Evolutionary conservation across 2,888 invertebrate genomes (phyloP).

Genomic region (Allophyes oxyacanthae): DNA sequence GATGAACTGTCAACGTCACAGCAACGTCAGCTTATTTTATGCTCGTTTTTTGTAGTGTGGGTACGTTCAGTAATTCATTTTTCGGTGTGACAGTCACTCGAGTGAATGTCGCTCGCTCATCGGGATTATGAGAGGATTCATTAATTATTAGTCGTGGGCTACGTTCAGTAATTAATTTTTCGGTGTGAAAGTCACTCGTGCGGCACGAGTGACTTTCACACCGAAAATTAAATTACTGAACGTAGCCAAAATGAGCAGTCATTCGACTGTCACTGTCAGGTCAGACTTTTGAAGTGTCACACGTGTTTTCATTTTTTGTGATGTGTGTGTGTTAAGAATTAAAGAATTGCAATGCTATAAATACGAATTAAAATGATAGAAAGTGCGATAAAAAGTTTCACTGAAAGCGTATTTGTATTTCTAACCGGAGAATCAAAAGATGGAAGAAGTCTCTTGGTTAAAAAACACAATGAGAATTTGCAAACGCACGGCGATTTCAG

Average conservation of each 20-base stretch:
- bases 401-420: conserved; percentile 63
- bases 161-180: no score
- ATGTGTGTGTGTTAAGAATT: not conserved
- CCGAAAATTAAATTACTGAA: no score
- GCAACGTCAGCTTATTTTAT: conserved; percentile 65
- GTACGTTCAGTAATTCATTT: no score
- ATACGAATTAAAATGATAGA: conserved; percentile 61
- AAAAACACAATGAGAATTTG: conserved; percentile 90
- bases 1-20: conserved; percentile 63
- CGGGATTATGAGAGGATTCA: no score
- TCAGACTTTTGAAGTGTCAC: not conserved
- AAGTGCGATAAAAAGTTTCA: conserved; percentile 65
- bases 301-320: not conserved
- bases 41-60: no score
- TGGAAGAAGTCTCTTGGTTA: conserved; percentile 76
- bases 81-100: no score
- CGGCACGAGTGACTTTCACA: no score
- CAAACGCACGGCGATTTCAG: conserved; percentile 90
- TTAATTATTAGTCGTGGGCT: no score
- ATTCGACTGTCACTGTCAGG: no score
- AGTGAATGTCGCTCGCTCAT: no score
- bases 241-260: no score
- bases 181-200: no score
- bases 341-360: not conserved
- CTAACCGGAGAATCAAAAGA: conserved; percentile 60